Conservation (phyloP, 2,888 invertebrate species). For the Hypercompe scribonia region DNA sequence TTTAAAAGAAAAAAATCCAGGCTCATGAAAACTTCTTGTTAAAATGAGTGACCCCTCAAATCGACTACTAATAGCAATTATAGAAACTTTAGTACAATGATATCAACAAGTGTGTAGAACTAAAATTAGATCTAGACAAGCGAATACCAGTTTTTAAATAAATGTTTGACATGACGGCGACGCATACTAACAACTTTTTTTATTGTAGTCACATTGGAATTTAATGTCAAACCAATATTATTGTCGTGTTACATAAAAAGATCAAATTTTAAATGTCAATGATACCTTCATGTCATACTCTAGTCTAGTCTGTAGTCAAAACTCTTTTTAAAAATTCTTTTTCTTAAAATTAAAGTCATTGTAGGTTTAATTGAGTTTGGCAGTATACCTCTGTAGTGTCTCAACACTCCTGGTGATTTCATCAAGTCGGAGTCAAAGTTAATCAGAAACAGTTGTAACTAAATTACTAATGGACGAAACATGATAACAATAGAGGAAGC, state of each 20-base stretch:
- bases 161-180: slow-evolving; percentile 20
- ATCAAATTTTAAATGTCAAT: not conserved
- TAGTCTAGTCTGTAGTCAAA: too few species aligned
- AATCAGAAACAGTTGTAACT: too few species aligned
- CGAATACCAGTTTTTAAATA: slow-evolving; percentile 36
- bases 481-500: not conserved
- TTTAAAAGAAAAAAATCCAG: not conserved
- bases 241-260: not conserved
- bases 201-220: slow-evolving; percentile 1
- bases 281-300: too few species aligned
- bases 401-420: not conserved
- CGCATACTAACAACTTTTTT: slow-evolving; percentile 15
- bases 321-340: not conserved
- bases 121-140: slow-evolving; percentile 38
- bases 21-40: not conserved
- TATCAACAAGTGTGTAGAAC: slow-evolving; percentile 20
- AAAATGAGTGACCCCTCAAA: not conserved
- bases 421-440: too few species aligned
- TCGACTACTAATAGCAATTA: not conserved
- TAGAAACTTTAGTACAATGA: slow-evolving; percentile 13
- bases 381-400: not conserved
- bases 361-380: not conserved
- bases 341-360: not conserved
- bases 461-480: not conserved
- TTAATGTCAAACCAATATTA: not conserved